Base-by-base conservation (phyloP, 2,888 invertebrate species). In the Rhopalosiphum nymphaeae region DNA sequence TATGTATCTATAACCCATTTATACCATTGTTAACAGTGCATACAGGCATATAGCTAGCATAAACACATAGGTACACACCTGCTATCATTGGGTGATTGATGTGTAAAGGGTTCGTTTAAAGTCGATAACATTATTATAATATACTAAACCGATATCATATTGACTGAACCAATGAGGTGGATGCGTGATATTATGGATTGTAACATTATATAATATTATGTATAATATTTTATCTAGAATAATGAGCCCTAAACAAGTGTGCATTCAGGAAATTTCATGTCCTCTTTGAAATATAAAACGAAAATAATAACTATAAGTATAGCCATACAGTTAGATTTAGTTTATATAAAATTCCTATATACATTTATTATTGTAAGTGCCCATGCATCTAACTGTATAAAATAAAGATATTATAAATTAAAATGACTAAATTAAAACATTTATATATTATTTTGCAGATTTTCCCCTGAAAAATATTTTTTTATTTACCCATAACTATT, bases 151-250 rank as follows among this genome's bases (percentile, higher is more conserved):
- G n/a, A 67, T 67, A 67, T 67, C n/a, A 67, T 67, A 67, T n/a
- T n/a, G n/a, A 57, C 26, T 57, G 26, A 26, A 9, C 26, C 26
- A 67, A 67, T n/a, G 67, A n/a, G n/a, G 16, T 67, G 67, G n/a
- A n/a, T n/a, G 67, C 16, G n/a, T 16, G n/a, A 67, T 67, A n/a
- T 4, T n/a, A 67, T n/a, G 5, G 16, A 13, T 4, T 67, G n/a
- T 16, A 67, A n/a, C 13, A 67, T n/a, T 5, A 13, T 67, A 67
- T n/a, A 67, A 67, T n/a, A 67, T n/a, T 67, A 67, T 67, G 13
- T n/a, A 67, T 67, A 61, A 67, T 67, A 67, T 67, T 67, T n/a
- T 67, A 67, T n/a, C 67, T n/a, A 67, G n/a, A 67, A 53, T 53
- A 53, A n/a, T 11, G 29, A 61, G 11, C 61, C 29, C 61, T 11